Evolutionary conservation across 2,797 vertebrate species (phyloP).

Genomic region (Muscicapa comitata): DNA sequence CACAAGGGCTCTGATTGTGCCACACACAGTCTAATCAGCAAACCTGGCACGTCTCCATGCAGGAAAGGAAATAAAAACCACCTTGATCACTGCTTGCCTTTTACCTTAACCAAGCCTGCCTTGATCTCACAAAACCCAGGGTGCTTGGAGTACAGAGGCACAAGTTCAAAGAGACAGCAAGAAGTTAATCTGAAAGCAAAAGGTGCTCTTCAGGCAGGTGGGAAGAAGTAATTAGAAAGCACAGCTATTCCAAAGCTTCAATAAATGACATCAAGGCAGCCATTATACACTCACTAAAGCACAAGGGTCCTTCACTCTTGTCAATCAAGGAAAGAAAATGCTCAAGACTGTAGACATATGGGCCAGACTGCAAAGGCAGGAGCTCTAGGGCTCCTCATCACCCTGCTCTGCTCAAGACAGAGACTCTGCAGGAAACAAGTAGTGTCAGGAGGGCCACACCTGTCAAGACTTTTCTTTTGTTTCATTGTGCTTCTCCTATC

Average conservation of each 20-base stretch:
- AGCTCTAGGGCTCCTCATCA: background rate
- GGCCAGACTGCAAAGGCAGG: background rate
- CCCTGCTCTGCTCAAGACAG: background rate
- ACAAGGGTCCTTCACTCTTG: background rate
- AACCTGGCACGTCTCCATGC: background rate
- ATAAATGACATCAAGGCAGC: conserved; percentile 23
- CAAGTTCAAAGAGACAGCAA: conserved; percentile 53
- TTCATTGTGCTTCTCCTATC: background rate
- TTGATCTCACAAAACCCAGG: conserved; percentile 38
- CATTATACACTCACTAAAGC: conserved; percentile 15
- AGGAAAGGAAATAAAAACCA: background rate
- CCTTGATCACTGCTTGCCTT: conserved; percentile 1
- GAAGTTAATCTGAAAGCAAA: conserved; percentile 59
- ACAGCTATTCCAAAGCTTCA: conserved; percentile 24
- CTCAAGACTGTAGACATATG: background rate
- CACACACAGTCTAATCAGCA: conserved; percentile 14
- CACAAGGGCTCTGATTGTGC: background rate
- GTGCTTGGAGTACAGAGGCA: conserved; percentile 17
- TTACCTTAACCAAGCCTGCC: conserved; percentile 10
- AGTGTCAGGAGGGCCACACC: background rate
- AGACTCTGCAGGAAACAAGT: background rate
- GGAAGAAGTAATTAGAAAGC: conserved; percentile 56
- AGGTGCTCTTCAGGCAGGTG: conserved; percentile 19
- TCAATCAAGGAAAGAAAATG: background rate
- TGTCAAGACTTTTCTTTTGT: background rate